Conservation (phyloP, 2,113 vertebrate species). For the Panthera tigris region DNA sequence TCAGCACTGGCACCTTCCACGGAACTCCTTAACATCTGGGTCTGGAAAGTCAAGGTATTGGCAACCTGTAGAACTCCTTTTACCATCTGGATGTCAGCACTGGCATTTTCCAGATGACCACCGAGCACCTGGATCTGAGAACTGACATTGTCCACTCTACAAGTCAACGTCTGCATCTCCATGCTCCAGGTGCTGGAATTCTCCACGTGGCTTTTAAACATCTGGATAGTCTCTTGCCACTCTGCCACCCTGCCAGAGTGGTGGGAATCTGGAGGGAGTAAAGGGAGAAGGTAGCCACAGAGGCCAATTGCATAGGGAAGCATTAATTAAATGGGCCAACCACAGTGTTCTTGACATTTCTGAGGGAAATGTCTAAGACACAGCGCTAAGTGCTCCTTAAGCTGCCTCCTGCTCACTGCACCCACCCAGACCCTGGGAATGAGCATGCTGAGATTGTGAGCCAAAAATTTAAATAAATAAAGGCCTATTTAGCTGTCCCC, state of each 20-base stretch:
- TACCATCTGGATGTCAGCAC: conserved; percentile 32
- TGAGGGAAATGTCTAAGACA: not conserved
- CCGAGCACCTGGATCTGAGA: conserved; percentile 41
- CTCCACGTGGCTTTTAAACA: not conserved
- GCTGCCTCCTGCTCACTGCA: not conserved
- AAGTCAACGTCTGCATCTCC: conserved; percentile 51
- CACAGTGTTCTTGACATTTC: not conserved
- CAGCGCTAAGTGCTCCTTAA: not conserved
- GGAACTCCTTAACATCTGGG: conserved; percentile 28
- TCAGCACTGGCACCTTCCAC: conserved; percentile 28
- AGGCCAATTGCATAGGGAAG: not conserved
- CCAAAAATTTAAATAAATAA: not conserved
- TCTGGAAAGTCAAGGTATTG: conserved; percentile 22
- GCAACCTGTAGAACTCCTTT: not conserved
- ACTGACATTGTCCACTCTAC: conserved; percentile 45
- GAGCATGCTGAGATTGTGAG: not conserved
- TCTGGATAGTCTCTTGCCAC: conserved; percentile 2
- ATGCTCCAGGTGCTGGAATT: not conserved
- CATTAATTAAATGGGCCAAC: not conserved
- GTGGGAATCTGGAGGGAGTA: conserved; percentile 43
- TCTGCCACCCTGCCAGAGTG: not conserved
- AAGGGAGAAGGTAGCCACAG: not conserved
- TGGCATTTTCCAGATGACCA: not conserved
- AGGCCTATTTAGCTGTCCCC: not conserved
- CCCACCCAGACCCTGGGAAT: not conserved